Conservation (phyloP, 2,113 vertebrate species). For the Haemorhous mexicanus region DNA sequence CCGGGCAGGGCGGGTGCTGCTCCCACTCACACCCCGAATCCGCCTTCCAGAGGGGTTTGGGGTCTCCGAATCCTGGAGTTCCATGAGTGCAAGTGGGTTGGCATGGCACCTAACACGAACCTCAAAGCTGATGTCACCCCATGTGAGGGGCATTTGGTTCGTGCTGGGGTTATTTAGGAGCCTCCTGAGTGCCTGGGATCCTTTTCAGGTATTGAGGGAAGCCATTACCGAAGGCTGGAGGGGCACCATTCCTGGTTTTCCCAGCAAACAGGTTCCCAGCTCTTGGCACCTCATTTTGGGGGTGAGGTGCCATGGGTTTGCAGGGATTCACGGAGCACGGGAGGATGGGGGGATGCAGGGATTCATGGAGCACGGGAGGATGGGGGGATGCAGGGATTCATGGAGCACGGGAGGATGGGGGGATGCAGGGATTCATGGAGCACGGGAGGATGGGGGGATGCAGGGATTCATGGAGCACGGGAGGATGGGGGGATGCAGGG, state of each 20-base stretch:
- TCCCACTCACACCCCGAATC: accelerated
- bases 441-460: no score
- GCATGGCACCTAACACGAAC: accelerated
- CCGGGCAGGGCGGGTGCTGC: accelerated
- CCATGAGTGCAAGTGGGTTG: accelerated
- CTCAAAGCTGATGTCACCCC: accelerated
- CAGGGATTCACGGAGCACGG: no score
- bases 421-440: not conserved
- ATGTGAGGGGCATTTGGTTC: not conserved
- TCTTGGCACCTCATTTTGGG: accelerated
- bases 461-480: no score
- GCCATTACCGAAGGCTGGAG: accelerated
- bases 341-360: not conserved
- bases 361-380: not conserved
- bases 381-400: not conserved
- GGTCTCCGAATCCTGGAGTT: not conserved
- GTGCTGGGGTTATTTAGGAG: not conserved
- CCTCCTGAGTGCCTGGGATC: not conserved
- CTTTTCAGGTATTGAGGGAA: not conserved
- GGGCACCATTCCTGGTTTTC: not conserved
- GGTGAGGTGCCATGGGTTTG: accelerated
- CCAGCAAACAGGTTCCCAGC: not conserved
- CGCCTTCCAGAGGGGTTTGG: not conserved
- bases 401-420: accelerated
- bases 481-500: not conserved